Evolutionary conservation across 2,888 invertebrate species (phyloP).

Genomic region (Drosophila mulleri): DNA sequence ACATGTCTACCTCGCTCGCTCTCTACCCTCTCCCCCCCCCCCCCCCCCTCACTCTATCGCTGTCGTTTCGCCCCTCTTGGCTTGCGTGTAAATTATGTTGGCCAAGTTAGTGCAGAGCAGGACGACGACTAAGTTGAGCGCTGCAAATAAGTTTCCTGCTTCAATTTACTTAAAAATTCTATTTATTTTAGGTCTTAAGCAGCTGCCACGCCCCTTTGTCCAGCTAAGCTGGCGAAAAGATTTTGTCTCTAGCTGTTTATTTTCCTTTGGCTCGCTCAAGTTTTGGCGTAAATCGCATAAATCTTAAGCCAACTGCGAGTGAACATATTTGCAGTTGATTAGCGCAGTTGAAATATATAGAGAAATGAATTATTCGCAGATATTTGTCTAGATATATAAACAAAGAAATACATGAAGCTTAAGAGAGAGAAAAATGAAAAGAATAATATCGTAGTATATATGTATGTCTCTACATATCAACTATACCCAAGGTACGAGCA

Average conservation of each 20-base stretch:
- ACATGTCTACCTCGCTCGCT: conserved; percentile 12
- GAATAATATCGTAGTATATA: too few species aligned
- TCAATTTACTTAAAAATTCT: conserved; percentile 77
- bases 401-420: too few species aligned
- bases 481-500: too few species aligned
- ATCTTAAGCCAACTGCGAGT: conserved; percentile 36
- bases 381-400: too few species aligned
- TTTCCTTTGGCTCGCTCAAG: background rate
- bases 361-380: background rate
- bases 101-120: conserved; percentile 65
- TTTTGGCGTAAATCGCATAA: conserved; percentile 31
- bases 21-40: background rate
- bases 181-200: conserved; percentile 71
- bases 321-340: conserved; percentile 55
- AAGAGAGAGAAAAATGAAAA: too few species aligned
- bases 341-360: conserved; percentile 32
- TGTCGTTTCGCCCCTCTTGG: background rate
- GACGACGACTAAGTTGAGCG: conserved; percentile 20
- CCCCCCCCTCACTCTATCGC: background rate
- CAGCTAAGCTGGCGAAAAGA: conserved; percentile 12
- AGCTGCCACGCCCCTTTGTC: conserved; percentile 21
- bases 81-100: conserved; percentile 67
- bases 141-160: conserved; percentile 66
- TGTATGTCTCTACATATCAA: too few species aligned
- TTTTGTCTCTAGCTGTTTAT: background rate